Base-by-base conservation (phyloP, 1,140 invertebrate genomes). In the Himalopsyche phryganea region DNA sequence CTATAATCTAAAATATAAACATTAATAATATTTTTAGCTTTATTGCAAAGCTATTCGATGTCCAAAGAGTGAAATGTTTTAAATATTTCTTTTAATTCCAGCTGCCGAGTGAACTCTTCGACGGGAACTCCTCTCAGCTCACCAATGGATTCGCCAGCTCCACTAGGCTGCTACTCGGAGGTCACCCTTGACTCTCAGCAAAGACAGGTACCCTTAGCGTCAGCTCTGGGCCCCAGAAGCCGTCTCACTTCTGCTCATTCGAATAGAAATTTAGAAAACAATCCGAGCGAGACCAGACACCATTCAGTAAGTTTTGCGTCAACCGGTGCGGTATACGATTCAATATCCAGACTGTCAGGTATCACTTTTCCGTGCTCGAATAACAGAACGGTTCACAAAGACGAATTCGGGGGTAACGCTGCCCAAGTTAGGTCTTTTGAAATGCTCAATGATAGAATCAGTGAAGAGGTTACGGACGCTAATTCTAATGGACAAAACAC, bases 21-120 rank as follows among this genome's bases (percentile, higher is more conserved):
- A n/a, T n/a, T n/a, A n/a, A n/a, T n/a, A n/a, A n/a, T n/a, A n/a
- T n/a, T n/a, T n/a, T n/a, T n/a, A n/a, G n/a, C n/a, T n/a, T n/a
- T n/a, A n/a, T n/a, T n/a, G n/a, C n/a, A n/a, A n/a, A n/a, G n/a
- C n/a, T n/a, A n/a, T n/a, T n/a, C n/a, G n/a, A n/a, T n/a, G n/a
- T n/a, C n/a, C n/a, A n/a, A n/a, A n/a, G n/a, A n/a, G n/a, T n/a
- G n/a, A n/a, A n/a, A n/a, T n/a, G n/a, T n/a, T n/a, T n/a, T n/a
- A n/a, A n/a, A n/a, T n/a, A n/a, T n/a, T n/a, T n/a, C n/a, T n/a
- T n/a, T n/a, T n/a, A n/a, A n/a, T 71, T 74, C 69, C 76, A 88
- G 86, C 72, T 84, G 85, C 65, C 84, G 85, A 68, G 80, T 86
- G 44, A 85, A 87, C 69, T 86, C 84, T 52, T 79, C 77, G 65